phyloP scores from a whole-genome alignment of 2,888 invertebrate genomes.

The Meliscaeva auricollis region DNA sequence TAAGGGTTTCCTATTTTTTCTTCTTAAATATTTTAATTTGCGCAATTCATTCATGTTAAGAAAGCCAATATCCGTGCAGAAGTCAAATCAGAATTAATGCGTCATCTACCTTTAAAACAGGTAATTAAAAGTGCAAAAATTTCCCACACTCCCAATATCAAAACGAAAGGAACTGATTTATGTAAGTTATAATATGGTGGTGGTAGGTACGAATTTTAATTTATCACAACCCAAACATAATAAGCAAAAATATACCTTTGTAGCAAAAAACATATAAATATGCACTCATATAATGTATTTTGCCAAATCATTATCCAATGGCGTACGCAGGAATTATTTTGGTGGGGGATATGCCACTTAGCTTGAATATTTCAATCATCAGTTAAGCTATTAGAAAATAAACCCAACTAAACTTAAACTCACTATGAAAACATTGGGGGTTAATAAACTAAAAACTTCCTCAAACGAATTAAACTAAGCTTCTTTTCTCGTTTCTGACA shows the following conservation, averaged over 20 bases:
- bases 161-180: constrained; percentile 12
- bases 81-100: background rate
- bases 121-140: constrained; percentile 22
- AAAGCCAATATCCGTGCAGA: background rate
- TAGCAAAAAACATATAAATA: constrained; percentile 4
- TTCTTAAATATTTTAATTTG: background rate
- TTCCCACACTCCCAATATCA: constrained; percentile 18
- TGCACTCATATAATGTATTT: too few relatives aligned
- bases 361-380: too few relatives aligned
- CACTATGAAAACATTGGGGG: too few relatives aligned
- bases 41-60: background rate
- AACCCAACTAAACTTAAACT: too few relatives aligned
- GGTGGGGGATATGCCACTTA: too few relatives aligned
- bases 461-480: too few relatives aligned
- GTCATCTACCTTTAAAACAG: background rate
- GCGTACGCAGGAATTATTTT: too few relatives aligned
- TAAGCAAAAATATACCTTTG: background rate
- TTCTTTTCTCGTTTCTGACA: too few relatives aligned
- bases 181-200: background rate
- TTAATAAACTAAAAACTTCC: too few relatives aligned
- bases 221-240: constrained; percentile 17
- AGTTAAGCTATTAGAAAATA: too few relatives aligned
- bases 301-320: too few relatives aligned
- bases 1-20: too few relatives aligned
- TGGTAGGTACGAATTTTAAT: constrained; percentile 2